phyloP scores from a whole-genome alignment of 2,797 vertebrate species.

The Myotis planiceps region DNA sequence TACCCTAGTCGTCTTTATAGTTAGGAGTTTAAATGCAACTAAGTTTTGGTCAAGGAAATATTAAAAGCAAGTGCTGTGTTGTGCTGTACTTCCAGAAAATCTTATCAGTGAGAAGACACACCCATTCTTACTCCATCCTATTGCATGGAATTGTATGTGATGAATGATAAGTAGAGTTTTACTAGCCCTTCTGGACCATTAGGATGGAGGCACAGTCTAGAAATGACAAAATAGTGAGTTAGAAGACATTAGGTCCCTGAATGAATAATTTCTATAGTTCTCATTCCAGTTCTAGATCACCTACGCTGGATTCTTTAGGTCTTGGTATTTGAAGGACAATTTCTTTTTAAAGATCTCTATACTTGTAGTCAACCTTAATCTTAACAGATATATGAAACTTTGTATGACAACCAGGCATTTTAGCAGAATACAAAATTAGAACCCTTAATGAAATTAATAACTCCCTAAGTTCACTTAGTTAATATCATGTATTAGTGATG shows the following conservation, averaged over 20 bases:
- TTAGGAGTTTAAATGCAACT: neutral
- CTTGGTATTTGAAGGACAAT: neutral
- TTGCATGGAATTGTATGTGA: neutral
- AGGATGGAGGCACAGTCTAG: neutral
- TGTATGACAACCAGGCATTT: neutral
- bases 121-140: neutral
- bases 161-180: neutral
- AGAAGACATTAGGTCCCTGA: neutral
- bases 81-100: neutral
- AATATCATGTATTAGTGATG: neutral
- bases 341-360: neutral
- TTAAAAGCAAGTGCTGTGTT: neutral
- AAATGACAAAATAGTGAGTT: neutral
- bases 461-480: neutral
- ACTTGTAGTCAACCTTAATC: neutral
- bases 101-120: neutral
- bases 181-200: neutral
- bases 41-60: neutral
- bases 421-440: neutral
- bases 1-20: neutral
- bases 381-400: neutral
- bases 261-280: neutral
- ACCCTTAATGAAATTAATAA: neutral
- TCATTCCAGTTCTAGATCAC: neutral
- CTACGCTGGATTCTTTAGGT: neutral